Evolutionary conservation across 2,797 vertebrate genomes (phyloP), one percentile per base, ranked within the genome.

Genomic region (Lithobates sylvaticus): DNA sequence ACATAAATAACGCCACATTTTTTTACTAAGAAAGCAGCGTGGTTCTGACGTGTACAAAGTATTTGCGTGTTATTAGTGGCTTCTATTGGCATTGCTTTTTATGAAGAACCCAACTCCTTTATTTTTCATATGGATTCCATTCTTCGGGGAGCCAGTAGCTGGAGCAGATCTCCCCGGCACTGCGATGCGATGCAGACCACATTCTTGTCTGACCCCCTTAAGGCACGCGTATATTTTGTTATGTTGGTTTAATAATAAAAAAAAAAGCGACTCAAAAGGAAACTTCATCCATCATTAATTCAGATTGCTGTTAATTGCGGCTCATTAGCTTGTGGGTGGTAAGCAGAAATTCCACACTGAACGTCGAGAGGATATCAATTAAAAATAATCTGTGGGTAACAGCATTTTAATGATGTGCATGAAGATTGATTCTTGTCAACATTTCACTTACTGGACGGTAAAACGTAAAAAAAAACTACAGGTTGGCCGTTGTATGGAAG

Each of bases 301-400:
- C 42, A 69, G 73, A 84, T 69, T 84, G 73, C 47, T 58, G 73
- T 18, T 76, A 84, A 84, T 84, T 84, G 61, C 73, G 47, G 64
- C 50, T 84, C 73, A 76, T 84, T 84, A 84, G 15, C 73, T 69
- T 84, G 82, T 76, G 82, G 73, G 82, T 84, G 82, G 82, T 70
- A 76, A 75, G 65, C 61, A 23, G 54, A 21, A 81, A 81, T 65
- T 78, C 77, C 77, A 44, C 26, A n/a, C 64, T 67, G 77, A 70
- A 70, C 18, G 68, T 44, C 16, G 64, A 36, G 36, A 68, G 77
- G 64, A 67, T 68, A 78, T 78, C n/a, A 67, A 78, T 42, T 78
- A 42, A 78, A 44, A 78, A 67, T 65, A 68, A 78, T 79, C 34
- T 78, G 26, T 13, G 64, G 23, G 39, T 79, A 47, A 50, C 26